These are phyloP conservation scores for Oxyura jamaicensis DNA, from an alignment of 2,113 vertebrate genomes.

Conservation along the genomic window DNA sequence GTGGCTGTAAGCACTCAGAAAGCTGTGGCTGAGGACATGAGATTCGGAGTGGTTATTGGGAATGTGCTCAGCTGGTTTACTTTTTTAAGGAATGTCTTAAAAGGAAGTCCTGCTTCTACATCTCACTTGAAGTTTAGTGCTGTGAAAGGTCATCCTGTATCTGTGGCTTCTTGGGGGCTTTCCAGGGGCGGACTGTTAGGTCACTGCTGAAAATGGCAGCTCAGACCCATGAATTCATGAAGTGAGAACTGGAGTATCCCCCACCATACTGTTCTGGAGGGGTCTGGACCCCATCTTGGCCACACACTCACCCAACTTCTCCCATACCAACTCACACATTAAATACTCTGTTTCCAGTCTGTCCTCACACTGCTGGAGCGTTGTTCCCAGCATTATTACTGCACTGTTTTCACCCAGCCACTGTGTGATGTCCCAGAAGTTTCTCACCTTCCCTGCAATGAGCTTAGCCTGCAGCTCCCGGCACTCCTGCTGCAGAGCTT, in stretches of 20 bases:
- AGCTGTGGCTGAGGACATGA: background rate
- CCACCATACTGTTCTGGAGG: background rate
- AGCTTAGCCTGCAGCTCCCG: conserved; percentile 86
- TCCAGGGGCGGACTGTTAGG: background rate
- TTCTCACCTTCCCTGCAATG: conserved; percentile 83
- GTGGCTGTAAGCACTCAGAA: background rate
- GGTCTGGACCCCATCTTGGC: background rate
- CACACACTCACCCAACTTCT: background rate
- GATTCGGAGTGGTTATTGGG: background rate
- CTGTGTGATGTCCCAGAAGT: background rate
- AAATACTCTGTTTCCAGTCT: background rate
- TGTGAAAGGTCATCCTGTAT: background rate
- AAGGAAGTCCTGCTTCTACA: background rate
- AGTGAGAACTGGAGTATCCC: background rate
- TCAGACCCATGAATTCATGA: background rate
- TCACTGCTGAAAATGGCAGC: background rate
- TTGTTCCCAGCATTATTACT: background rate
- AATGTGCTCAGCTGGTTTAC: background rate
- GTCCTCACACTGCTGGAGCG: background rate
- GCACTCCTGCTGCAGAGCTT: conserved; percentile 88
- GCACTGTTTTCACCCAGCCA: background rate
- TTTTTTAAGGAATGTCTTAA: background rate
- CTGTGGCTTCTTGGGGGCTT: background rate
- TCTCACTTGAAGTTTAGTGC: background rate
- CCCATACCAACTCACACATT: background rate